Evolutionary conservation across 2,113 vertebrate genomes (phyloP), one percentile per base, ranked within the genome.

Genomic region (Chinchilla lanigera): DNA sequence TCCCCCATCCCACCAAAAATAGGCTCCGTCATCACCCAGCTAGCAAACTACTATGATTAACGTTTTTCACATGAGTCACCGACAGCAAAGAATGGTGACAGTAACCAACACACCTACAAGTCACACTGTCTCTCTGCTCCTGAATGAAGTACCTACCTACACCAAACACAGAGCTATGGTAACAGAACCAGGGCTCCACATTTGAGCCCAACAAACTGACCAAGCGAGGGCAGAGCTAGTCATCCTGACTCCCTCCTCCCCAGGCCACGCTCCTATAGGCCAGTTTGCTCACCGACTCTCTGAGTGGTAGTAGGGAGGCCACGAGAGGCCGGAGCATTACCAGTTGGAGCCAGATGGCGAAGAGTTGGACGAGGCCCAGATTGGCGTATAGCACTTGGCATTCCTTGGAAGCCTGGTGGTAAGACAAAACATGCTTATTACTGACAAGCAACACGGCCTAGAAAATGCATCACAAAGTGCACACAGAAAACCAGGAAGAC

Each of bases 381-480:
- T 97, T 99, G 99, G 83, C 99, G 99, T 97, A 99, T 98, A 19
- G 99, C 99, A 95, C 98, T 99, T 6, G 99, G 99, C 97, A 99
- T 99, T 75, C 99, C 99, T 98, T 99, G 99, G 98, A 99, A 99
- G 78, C 99, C 99, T 98, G 92, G 96, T 90, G 67, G 86, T 24
- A 94, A 96, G 82, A 94, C 20, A 78, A 71, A 65, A 22, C 30
- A 13, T 11, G 20, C 16, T n/a, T 24, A 52, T 56, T 56, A 86
- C 52, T 0, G 5, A 86, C 8, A 47, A 90, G 63, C 35, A 86
- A 19, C 20, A 24, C 0, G 47, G 65, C 94, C 33, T 87, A 56
- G 60, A 80, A 44, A 24, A 19, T 5, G 26, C 28, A 44, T 0
- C 0, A 60, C 3, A 80, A 33, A 41, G 26, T 38, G 33, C 22